Percentiles rank a stretch among this genome's conserved stretches.
phyloP scores from a whole-genome alignment of 2,797 vertebrate species.

The Protosalanx chinensis region DNA sequence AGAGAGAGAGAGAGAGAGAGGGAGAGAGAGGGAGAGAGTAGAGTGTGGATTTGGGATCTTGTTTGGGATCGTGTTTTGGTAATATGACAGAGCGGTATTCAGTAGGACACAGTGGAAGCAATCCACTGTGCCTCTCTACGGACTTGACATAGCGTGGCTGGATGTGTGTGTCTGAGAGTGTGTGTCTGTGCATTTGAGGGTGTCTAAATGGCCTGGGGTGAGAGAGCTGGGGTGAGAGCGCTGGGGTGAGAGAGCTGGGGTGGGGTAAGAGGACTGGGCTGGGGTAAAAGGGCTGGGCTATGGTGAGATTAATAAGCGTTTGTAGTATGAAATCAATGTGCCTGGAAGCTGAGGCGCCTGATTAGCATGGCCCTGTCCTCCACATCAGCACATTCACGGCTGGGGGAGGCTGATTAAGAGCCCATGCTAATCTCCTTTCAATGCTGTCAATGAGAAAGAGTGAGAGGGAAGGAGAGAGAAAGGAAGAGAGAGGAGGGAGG shows the following conservation, averaged over 20 bases:
- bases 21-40: neutral
- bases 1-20: neutral
- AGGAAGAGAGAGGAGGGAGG: conserved; percentile 18
- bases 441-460: conserved; percentile 61
- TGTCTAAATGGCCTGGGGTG: neutral
- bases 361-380: conserved; percentile 73
- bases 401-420: conserved; percentile 73
- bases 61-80: conserved; percentile 21
- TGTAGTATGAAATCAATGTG: conserved; percentile 75
- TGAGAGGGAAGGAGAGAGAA: conserved; percentile 30
- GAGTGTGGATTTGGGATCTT: neutral
- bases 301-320: conserved; percentile 69
- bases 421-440: conserved; percentile 72
- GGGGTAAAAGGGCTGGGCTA: conserved; percentile 45
- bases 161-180: conserved; percentile 13
- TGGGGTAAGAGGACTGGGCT: conserved; percentile 45
- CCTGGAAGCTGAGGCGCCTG: conserved; percentile 65
- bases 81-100: conserved; percentile 32
- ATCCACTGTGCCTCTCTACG: neutral
- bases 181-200: neutral
- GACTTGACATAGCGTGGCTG: conserved; percentile 4
- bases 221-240: too few species aligned
- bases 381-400: conserved; percentile 73
- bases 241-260: conserved; percentile 1
- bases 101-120: neutral